Evolutionary conservation across 2,888 invertebrate genomes (phyloP).

Genomic region (Watsonalla binaria): DNA sequence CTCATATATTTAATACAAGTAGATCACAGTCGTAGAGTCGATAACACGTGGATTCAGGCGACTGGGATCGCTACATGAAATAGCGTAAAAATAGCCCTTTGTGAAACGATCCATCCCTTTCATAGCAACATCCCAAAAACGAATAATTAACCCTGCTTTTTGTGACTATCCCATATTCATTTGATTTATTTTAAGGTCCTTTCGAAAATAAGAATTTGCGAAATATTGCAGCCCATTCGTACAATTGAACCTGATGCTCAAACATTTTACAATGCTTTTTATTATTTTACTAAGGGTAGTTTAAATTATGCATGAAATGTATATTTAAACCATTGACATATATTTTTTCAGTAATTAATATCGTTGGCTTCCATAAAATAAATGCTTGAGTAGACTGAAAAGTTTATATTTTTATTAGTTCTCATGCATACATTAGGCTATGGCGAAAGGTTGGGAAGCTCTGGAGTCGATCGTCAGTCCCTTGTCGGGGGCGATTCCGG

Average conservation of each 20-base stretch:
- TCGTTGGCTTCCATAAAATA: not conserved
- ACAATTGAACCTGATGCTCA: slow-evolving; percentile 42
- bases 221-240: slow-evolving; percentile 67
- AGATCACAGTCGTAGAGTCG: not conserved
- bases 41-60: not conserved
- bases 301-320: not conserved
- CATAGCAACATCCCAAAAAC: slow-evolving; percentile 55
- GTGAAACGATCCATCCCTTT: slow-evolving; percentile 63
- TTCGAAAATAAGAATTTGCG: slow-evolving; percentile 74
- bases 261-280: slow-evolving; percentile 20
- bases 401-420: no score
- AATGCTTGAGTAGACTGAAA: no score
- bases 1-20: no score
- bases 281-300: not conserved
- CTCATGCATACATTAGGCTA: no score
- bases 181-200: slow-evolving; percentile 75
- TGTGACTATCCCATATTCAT: slow-evolving; percentile 67
- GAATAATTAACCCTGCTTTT: slow-evolving; percentile 76
- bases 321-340: no score
- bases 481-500: slow-evolving; percentile 54
- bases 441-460: slow-evolving; percentile 49
- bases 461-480: slow-evolving; percentile 24
- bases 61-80: no score
- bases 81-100: slow-evolving; percentile 9
- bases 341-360: not conserved